These are phyloP conservation scores for Epizoanthus rinbou DNA, from an alignment of 92 coral and sea anemone species.

Conservation along the genomic window DNA sequence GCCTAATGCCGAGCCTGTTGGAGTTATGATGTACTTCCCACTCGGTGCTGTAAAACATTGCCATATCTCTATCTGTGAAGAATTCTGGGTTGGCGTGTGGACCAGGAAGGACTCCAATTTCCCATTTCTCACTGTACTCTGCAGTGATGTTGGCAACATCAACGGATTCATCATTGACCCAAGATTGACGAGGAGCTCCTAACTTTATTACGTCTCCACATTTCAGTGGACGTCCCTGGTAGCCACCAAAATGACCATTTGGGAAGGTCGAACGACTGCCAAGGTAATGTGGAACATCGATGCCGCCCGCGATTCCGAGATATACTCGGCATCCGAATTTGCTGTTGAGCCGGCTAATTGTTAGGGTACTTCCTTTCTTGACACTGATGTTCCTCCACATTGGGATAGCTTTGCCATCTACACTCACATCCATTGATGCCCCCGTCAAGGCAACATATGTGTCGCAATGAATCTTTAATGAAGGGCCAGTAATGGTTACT, in stretches of 20 bases:
- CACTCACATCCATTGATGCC: slow-evolving; percentile 47
- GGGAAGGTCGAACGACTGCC: slow-evolving; percentile 68
- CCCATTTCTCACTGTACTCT: slow-evolving; percentile 56
- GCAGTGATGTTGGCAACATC: slow-evolving; percentile 8
- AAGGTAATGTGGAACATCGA: slow-evolving; percentile 63
- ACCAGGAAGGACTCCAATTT: slow-evolving; percentile 71
- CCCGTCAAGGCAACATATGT: slow-evolving; percentile 58
- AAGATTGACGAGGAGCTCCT: slow-evolving; percentile 14
- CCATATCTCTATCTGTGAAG: slow-evolving; percentile 59
- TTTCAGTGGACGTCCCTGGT: slow-evolving; percentile 60
- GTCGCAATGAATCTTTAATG: slow-evolving; percentile 50
- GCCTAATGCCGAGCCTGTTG: slow-evolving; percentile 69
- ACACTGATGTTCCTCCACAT: slow-evolving; percentile 56
- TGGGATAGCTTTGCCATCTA: slow-evolving; percentile 40
- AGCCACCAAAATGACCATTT: slow-evolving; percentile 60
- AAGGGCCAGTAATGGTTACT: slow-evolving; percentile 60
- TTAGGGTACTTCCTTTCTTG: slow-evolving; percentile 36
- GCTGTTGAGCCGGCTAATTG: slow-evolving; percentile 50
- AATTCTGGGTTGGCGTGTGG: slow-evolving; percentile 74
- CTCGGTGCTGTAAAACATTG: slow-evolving; percentile 62
- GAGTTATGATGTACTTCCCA: slow-evolving; percentile 74
- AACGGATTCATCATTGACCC: background rate
- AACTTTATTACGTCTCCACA: slow-evolving; percentile 49
- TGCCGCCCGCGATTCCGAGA: slow-evolving; percentile 56
- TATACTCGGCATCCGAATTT: slow-evolving; percentile 55